Evolutionary conservation across 2,113 vertebrate species (phyloP).

Genomic region (Cololabis saira): DNA sequence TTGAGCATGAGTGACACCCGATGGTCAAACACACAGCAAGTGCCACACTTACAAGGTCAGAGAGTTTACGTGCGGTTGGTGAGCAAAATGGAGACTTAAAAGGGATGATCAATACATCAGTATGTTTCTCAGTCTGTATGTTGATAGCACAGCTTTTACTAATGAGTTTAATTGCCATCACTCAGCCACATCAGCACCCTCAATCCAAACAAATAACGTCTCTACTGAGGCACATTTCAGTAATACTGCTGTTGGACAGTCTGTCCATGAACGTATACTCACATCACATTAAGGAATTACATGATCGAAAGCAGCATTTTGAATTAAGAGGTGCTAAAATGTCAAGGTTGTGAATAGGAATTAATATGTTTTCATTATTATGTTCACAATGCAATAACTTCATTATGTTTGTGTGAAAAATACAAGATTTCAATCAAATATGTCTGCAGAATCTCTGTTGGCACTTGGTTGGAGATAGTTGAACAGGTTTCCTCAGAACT

Average conservation of each 20-base stretch:
- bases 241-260: conserved; percentile 44
- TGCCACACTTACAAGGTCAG: conserved; percentile 23
- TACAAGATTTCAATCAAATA: too few relatives aligned
- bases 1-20: conserved; percentile 77
- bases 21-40: conserved; percentile 61
- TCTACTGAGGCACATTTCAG: conserved; percentile 56
- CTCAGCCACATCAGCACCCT: conserved; percentile 56
- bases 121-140: conserved; percentile 8
- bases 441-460: conserved; percentile 2
- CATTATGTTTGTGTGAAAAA: too few relatives aligned
- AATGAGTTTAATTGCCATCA: conserved; percentile 61
- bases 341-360: conserved; percentile 24
- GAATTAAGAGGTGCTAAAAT: conserved; percentile 12
- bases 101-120: conserved; percentile 12
- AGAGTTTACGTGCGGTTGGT: conserved; percentile 5
- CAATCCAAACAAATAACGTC: conserved; percentile 70
- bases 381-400: background rate
- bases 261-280: background rate
- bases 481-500: background rate
- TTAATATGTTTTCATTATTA: conserved; percentile 8
- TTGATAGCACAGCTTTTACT: conserved; percentile 33
- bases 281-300: conserved; percentile 20
- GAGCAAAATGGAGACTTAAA: background rate
- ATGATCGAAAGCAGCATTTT: conserved; percentile 35
- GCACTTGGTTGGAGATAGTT: background rate